Evolutionary conservation across 2,797 vertebrate genomes (phyloP), one percentile per base, ranked within the genome.

Genomic region (Enteromius viviparus): DNA sequence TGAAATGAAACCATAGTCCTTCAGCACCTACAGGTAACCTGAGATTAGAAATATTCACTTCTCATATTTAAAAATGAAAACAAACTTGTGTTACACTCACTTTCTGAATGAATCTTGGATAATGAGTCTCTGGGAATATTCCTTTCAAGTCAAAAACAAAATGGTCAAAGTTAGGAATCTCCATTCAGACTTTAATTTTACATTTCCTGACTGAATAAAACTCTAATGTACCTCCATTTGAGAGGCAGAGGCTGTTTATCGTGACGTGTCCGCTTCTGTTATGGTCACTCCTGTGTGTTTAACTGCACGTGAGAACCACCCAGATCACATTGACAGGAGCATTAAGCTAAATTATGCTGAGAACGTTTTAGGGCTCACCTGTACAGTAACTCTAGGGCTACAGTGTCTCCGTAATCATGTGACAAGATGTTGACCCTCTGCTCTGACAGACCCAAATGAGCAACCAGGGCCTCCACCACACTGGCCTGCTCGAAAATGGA

Each of bases 401-500:
- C 98, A 0, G 97, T 99, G 82, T 98, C 97, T 1, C 98, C 98
- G 0, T 99, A 99, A 53, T 98, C 97, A 0, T 99, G 98, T 40
- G 98, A 96, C 85, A 99, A 70, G 15, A 99, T 91, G 83, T 99
- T 97, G 84, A 98, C 88, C 60, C 95, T 93, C 78, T 95, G 97
- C 84, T 94, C 94, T 71, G 82, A 89, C 29, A 99, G 93, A 29
- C 95, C 96, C 6, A 98, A 87, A 79, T 98, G 96, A 42, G 88
- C 89, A 84, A 95, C 84, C 85, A 99, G 93, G 0, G 95, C 95
- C 90, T 98, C 97, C 60, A 98, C 96, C 0, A 98, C 93, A 84
- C 90, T 96, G 83, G 98, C 98, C 92, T 99, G 98, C 93, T 99
- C 97, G 0, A 98, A 98, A 89, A 99, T 96, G 87, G 97, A 98